Percentiles rank a stretch among this genome's conserved stretches.
These are phyloP conservation scores for Pedetes capensis DNA, from an alignment of 2,113 vertebrate genomes.

Conservation along the genomic window DNA sequence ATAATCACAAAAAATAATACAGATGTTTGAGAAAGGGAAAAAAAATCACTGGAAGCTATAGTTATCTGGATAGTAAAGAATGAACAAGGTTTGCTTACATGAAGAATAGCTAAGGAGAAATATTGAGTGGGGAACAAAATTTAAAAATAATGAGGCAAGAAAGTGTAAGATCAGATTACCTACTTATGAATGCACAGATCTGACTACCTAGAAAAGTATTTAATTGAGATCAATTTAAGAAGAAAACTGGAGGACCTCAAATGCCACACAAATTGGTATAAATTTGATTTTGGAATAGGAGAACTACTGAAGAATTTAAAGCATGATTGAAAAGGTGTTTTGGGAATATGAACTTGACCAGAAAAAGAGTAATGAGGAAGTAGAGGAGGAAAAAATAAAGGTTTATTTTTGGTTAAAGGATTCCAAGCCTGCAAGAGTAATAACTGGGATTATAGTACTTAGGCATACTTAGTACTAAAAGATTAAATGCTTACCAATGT, in stretches of 20 bases:
- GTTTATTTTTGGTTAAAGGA: slow-evolving; percentile 9
- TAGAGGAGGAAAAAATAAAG: not conserved
- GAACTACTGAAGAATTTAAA: slow-evolving; percentile 11
- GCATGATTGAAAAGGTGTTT: not conserved
- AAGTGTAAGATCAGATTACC: not conserved
- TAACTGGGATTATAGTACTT: not conserved
- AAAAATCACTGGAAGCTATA: not conserved
- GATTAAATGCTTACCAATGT: not conserved
- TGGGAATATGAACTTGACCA: not conserved
- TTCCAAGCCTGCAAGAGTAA: not conserved
- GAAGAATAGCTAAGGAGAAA: slow-evolving; percentile 15
- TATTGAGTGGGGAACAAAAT: not conserved
- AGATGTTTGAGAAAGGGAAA: not conserved
- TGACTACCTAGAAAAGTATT: not conserved
- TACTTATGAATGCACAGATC: not conserved
- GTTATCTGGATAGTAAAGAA: not conserved
- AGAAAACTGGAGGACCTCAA: not conserved
- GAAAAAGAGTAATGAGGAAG: not conserved
- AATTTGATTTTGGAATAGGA: not conserved
- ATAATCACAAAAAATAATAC: slow-evolving; percentile 14
- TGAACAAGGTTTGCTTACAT: not conserved
- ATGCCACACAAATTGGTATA: not conserved
- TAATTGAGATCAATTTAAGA: not conserved
- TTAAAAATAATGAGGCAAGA: slow-evolving; percentile 20
- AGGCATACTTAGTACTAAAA: not conserved